A percentile compares a stretch with the other conserved stretches of the same genome.
Conservation (phyloP, 2,888 invertebrate species). For the Drosophila fungiperda region DNA sequence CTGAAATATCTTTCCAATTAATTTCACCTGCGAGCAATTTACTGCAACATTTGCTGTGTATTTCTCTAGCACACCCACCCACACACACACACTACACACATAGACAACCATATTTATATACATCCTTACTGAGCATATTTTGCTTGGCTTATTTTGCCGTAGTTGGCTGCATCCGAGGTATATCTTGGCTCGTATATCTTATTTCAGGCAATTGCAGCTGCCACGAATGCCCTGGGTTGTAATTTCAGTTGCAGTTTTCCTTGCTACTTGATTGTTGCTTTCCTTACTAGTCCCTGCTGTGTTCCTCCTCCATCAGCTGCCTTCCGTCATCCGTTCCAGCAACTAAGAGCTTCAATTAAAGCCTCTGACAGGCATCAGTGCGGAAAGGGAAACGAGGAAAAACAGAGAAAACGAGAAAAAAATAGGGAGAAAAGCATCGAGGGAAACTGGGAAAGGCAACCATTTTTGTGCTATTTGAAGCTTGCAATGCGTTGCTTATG, state of each 20-base stretch:
- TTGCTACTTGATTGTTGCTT: constrained; percentile 69
- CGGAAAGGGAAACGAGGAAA: constrained; percentile 18
- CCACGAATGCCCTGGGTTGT: constrained; percentile 66
- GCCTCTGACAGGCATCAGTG: constrained; percentile 56
- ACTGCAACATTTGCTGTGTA: constrained; percentile 67
- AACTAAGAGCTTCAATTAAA: constrained; percentile 74
- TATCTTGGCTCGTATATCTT: constrained; percentile 64
- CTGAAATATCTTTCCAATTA: constrained; percentile 79
- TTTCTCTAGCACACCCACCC: neutral
- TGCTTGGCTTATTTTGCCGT: constrained; percentile 54
- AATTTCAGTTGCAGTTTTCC: constrained; percentile 74
- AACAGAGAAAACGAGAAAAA: neutral
- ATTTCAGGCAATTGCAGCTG: constrained; percentile 65
- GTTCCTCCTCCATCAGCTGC: neutral
- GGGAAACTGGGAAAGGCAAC: constrained; percentile 33
- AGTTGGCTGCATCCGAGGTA: constrained; percentile 40
- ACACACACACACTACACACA: neutral
- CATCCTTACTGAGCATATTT: constrained; percentile 51
- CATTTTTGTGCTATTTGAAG: constrained; percentile 62
- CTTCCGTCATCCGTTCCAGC: constrained; percentile 32
- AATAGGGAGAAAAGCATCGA: neutral
- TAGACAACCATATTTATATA: constrained; percentile 1
- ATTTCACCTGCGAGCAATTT: constrained; percentile 74
- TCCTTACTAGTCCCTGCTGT: constrained; percentile 15
- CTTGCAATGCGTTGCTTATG: constrained; percentile 53